Conservation (phyloP, 2,113 vertebrate species). For the Gracilinanus agilis region DNA sequence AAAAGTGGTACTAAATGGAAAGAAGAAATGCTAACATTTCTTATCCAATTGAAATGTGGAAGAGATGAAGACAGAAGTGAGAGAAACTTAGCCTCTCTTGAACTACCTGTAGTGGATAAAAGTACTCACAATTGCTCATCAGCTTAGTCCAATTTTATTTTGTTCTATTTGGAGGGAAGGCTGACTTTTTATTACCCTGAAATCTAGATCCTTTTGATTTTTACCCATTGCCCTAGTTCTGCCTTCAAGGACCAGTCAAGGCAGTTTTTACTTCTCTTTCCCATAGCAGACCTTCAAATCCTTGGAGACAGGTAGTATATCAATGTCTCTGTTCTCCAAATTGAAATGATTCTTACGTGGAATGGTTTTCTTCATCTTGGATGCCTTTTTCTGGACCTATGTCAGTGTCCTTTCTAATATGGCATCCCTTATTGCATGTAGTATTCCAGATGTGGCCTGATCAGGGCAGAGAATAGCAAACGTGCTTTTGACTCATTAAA, state of each 20-base stretch:
- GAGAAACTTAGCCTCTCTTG: neutral
- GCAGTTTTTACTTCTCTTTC: neutral
- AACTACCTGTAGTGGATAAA: neutral
- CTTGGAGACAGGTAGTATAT: neutral
- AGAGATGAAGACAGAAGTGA: neutral
- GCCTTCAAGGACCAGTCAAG: neutral
- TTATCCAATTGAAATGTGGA: neutral
- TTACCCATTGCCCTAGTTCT: neutral
- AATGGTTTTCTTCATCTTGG: neutral
- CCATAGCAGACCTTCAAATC: neutral
- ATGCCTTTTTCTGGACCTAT: neutral
- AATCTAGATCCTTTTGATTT: neutral
- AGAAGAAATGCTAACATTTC: neutral
- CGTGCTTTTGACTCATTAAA: neutral
- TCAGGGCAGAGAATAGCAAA: neutral
- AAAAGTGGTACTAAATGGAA: neutral
- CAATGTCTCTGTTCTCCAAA: neutral
- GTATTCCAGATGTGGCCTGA: neutral
- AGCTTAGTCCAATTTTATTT: neutral
- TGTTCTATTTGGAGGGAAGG: neutral
- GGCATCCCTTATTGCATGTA: neutral
- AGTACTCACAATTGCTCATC: neutral
- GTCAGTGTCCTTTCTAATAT: neutral
- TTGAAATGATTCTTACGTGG: neutral
- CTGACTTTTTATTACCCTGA: neutral